These are phyloP conservation scores for Drosophila grimshawi DNA, from an alignment of 1,140 invertebrate species.

Conservation along the genomic window DNA sequence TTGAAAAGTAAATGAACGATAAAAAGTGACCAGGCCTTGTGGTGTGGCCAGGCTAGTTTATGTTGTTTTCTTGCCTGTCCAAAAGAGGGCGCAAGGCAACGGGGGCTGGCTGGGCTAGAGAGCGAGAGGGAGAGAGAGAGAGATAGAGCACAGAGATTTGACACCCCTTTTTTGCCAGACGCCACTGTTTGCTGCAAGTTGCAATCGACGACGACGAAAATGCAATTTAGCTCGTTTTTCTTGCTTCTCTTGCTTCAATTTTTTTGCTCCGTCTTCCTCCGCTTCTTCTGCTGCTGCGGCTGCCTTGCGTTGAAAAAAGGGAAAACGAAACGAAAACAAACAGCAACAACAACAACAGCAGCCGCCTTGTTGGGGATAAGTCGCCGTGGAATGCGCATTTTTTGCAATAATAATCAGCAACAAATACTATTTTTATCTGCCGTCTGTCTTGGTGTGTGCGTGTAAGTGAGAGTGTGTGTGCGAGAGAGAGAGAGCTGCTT, in stretches of 20 bases:
- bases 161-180: conserved; percentile 23
- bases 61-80: background rate
- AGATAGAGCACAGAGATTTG: background rate
- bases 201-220: conserved; percentile 70
- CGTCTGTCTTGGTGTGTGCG: conserved; percentile 7
- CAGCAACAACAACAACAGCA: conserved; percentile 43
- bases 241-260: conserved; percentile 74
- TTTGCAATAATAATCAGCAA: conserved; percentile 84
- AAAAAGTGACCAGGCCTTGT: conserved; percentile 60
- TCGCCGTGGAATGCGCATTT: conserved; percentile 78
- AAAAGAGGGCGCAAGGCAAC: background rate
- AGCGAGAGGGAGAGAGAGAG: conserved; percentile 2
- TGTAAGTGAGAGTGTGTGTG: conserved; percentile 36
- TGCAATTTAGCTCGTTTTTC: conserved; percentile 82
- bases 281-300: conserved; percentile 40
- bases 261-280: conserved; percentile 15
- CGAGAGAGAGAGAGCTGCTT: conserved; percentile 18
- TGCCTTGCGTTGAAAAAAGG: conserved; percentile 71
- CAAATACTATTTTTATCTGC: conserved; percentile 83
- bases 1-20: conserved; percentile 81
- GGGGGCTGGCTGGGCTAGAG: conserved; percentile 38
- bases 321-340: conserved; percentile 80
- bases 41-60: conserved; percentile 33
- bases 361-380: conserved; percentile 70
- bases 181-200: conserved; percentile 62